A percentile compares a stretch with the other conserved stretches of the same genome.
phyloP scores from a whole-genome alignment of 2,113 vertebrate genomes.

The Hydropotes inermis region DNA sequence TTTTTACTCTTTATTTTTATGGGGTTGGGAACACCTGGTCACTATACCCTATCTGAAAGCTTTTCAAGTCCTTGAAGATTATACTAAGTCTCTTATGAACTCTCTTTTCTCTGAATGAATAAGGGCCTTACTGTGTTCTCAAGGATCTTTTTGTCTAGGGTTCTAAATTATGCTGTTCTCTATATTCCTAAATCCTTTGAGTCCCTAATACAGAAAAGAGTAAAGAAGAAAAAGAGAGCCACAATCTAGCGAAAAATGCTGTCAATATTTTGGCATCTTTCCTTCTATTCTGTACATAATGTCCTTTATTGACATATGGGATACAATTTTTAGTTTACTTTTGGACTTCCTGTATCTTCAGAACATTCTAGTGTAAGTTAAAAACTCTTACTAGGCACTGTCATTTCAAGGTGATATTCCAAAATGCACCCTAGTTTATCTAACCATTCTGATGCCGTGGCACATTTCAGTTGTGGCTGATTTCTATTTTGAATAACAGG shows the following conservation, averaged over 20 bases:
- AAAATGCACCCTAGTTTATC: background rate
- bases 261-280: background rate
- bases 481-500: constrained; percentile 11
- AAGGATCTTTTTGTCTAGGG: constrained; percentile 1
- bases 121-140: background rate
- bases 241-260: background rate
- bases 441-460: background rate
- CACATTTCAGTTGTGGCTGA: background rate
- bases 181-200: background rate
- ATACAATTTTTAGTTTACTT: background rate
- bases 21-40: background rate
- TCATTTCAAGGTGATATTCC: background rate
- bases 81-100: background rate
- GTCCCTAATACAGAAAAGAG: background rate
- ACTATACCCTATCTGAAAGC: background rate
- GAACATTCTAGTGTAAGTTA: constrained; percentile 17
- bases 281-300: background rate
- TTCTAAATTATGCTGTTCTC: background rate
- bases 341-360: background rate
- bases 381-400: background rate
- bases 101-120: constrained; percentile 22
- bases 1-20: constrained; percentile 5
- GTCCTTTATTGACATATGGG: background rate
- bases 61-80: constrained; percentile 24
- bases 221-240: background rate